Conservation (phyloP, 2,797 vertebrate genomes). For the Macroramphosus scolopax region DNA sequence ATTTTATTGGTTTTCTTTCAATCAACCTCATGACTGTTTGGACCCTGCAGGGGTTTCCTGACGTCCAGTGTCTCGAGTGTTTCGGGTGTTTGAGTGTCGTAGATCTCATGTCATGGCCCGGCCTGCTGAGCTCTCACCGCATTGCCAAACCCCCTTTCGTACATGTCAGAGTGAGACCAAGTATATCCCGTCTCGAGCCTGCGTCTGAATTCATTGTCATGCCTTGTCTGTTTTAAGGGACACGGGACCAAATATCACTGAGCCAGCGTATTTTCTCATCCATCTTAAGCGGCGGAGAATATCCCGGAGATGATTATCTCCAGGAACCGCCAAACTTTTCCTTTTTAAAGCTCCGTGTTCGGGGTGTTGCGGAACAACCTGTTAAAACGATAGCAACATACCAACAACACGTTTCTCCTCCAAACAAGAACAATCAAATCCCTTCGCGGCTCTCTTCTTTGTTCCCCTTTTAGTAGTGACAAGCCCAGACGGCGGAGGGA, state of each 20-base stretch:
- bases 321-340: too few relatives aligned
- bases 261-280: conserved; percentile 25
- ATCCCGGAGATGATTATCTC: conserved; percentile 21
- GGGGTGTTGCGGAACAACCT: conserved; percentile 28
- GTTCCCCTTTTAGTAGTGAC: conserved; percentile 64
- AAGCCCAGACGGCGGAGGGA: conserved; percentile 58
- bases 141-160: background rate
- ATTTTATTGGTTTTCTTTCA: too few relatives aligned
- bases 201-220: conserved; percentile 39
- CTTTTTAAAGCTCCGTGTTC: conserved; percentile 11
- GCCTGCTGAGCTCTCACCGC: background rate
- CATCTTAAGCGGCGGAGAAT: conserved; percentile 26
- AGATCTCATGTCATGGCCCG: too few relatives aligned
- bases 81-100: too few relatives aligned
- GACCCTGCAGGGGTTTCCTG: too few relatives aligned
- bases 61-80: too few relatives aligned
- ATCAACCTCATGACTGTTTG: too few relatives aligned
- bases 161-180: background rate
- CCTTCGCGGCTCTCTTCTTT: conserved; percentile 50
- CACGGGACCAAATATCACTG: conserved; percentile 31
- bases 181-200: conserved; percentile 25
- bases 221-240: conserved; percentile 41
- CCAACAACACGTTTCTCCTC: conserved; percentile 43
- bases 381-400: conserved; percentile 39
- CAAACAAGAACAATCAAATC: conserved; percentile 59